Percentiles rank a stretch among this genome's conserved stretches.
Conservation (phyloP, 1,140 invertebrate genomes). For the Zaprionus gabonicus region DNA sequence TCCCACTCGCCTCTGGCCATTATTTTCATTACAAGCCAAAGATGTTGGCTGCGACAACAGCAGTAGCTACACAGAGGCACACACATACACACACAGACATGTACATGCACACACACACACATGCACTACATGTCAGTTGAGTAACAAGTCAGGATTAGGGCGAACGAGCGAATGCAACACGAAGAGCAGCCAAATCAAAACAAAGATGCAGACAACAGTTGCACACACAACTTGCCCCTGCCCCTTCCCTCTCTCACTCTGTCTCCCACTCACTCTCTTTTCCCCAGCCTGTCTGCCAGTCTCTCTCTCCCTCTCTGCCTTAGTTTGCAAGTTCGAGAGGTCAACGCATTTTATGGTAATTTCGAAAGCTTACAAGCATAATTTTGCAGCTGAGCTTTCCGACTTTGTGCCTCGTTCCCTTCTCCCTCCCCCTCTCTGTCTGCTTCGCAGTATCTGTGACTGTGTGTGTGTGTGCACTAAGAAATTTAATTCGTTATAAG, state of each 20-base stretch:
- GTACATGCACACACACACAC: background rate
- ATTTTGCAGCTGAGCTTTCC: constrained; percentile 57
- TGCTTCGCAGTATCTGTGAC: background rate
- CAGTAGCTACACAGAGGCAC: background rate
- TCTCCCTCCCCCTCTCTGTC: background rate
- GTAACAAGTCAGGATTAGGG: constrained; percentile 60
- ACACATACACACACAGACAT: constrained; percentile 13
- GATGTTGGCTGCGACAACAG: constrained; percentile 25
- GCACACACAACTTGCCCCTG: constrained; percentile 7
- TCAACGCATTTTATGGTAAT: constrained; percentile 66
- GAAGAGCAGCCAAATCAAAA: constrained; percentile 50
- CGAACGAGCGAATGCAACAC: constrained; percentile 40
- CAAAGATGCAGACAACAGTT: constrained; percentile 45
- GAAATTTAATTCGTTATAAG: constrained; percentile 42
- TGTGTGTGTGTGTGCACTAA: constrained; percentile 18
- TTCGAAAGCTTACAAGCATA: constrained; percentile 64
- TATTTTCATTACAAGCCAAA: constrained; percentile 58
- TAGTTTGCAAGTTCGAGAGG: constrained; percentile 51
- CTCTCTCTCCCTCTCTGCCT: constrained; percentile 20
- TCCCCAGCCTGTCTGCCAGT: no score
- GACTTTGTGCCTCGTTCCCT: background rate
- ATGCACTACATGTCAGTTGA: constrained; percentile 27
- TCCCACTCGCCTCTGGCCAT: constrained; percentile 21
- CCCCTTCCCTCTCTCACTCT: background rate
- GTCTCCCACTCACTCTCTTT: background rate